Conservation (phyloP, 30 jellyfish, hydroid and myxozoan species). For the Aurelia sp. region DNA sequence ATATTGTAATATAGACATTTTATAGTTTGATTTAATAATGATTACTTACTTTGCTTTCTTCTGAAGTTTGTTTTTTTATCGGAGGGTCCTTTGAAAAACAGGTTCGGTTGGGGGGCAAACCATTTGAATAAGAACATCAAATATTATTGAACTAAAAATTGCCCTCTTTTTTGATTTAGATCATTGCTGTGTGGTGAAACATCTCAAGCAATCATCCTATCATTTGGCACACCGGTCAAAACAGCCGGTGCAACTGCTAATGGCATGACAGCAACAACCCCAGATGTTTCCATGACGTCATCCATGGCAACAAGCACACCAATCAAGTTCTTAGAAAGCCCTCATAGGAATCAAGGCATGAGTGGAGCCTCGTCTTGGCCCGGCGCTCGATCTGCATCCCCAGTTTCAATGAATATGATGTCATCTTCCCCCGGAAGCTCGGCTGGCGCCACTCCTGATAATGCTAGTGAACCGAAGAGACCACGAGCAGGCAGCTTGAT, state of each 20-base stretch:
- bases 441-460: slow-evolving; percentile 92
- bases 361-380: slow-evolving; percentile 99
- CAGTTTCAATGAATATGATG: slow-evolving; percentile 61
- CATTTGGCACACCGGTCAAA: slow-evolving; percentile 65
- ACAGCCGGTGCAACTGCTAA: slow-evolving; percentile 44
- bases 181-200: slow-evolving; percentile 90
- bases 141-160: too few species aligned
- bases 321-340: slow-evolving; percentile 70
- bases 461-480: slow-evolving; percentile 83
- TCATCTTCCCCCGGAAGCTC: slow-evolving; percentile 92
- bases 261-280: slow-evolving; percentile 44
- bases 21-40: too few species aligned
- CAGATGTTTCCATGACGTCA: slow-evolving; percentile 44
- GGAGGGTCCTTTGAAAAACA: too few species aligned
- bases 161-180: slow-evolving; percentile 10
- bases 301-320: slow-evolving; percentile 97
- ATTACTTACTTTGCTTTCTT: too few species aligned
- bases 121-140: too few species aligned
- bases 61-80: too few species aligned
- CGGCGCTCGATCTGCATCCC: slow-evolving; percentile 88
- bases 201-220: slow-evolving; percentile 43
- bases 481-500: slow-evolving; percentile 94
- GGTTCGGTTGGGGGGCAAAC: too few species aligned
- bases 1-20: too few species aligned
- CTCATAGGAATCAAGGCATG: slow-evolving; percentile 44